Evolutionary conservation across 1,140 invertebrate species (phyloP), one percentile per base, ranked within the genome.

Genomic region (Dendrolimus punctatus): DNA sequence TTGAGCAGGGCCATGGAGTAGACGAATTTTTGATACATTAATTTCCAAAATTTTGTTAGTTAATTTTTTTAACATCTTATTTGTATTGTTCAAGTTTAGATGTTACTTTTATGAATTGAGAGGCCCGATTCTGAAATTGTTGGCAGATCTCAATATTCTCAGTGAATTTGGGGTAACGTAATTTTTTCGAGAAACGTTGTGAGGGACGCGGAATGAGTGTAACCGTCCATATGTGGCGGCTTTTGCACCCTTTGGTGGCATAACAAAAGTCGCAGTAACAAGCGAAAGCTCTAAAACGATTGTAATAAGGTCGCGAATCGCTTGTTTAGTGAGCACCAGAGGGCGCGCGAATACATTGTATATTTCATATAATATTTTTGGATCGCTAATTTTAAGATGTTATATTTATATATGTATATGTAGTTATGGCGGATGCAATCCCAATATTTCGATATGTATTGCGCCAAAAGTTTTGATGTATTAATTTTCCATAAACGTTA

Each of bases 391-490:
- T 86, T 86, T 86, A 86, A 86, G 83, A 86, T 81, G 78, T 82
- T 86, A 84, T 86, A 86, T 86, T 86, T 86, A 84, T 86, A 85
- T 84, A 83, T 85, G 72, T 85, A 82, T 84, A 85, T 80, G 78
- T 86, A 83, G 80, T 80, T 65, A 71, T 72, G 83, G 80, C 80
- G 83, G 63, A 68, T 83, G 81, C 79, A 60, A 66, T 68, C 79
- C 66, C 80, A 86, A 78, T 86, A 84, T 84, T 86, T 83, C 78
- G 73, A 74, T 58, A 75, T 71, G 82, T 84, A 78, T 84, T 79
- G 57, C 83, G 80, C 83, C 83, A 86, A 84, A 84, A 76, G 78
- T 82, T 85, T 84, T 81, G 80, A 86, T 81, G 76, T 81, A 80
- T 86, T 84, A 64, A 81, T 84, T 86, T 84, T 74, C 80, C 76